Conservation (phyloP, 2,113 vertebrate species). For the Prionailurus bengalensis region DNA sequence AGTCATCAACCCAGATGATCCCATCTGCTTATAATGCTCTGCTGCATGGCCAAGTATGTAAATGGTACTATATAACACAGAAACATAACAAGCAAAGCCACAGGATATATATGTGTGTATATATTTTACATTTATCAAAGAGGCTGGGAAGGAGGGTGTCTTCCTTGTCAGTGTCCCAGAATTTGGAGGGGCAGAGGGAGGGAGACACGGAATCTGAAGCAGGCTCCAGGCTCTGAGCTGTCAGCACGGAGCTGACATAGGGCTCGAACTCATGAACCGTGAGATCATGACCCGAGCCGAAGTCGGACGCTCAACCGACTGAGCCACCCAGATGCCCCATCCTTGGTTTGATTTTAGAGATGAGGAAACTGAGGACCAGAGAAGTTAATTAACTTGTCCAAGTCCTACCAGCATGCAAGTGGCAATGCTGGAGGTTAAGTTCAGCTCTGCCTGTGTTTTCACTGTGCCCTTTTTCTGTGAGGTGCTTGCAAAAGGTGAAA, state of each 20-base stretch:
- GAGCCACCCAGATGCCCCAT: not conserved
- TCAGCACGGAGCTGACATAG: too few relatives aligned
- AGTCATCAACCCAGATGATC: not conserved
- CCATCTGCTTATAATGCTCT: not conserved
- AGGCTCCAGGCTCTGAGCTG: too few relatives aligned
- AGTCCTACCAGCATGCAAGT: not conserved
- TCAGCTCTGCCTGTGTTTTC: not conserved
- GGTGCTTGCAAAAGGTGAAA: not conserved
- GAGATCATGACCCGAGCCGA: too few relatives aligned
- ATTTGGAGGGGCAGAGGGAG: not conserved
- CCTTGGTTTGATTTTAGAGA: not conserved
- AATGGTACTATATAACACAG: not conserved
- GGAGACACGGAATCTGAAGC: too few relatives aligned
- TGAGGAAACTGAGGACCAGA: not conserved
- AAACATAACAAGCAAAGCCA: not conserved
- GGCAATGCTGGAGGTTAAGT: not conserved
- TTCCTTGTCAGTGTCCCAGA: not conserved
- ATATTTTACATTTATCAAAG: not conserved
- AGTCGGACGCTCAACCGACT: too few relatives aligned
- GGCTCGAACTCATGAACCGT: rapidly evolving
- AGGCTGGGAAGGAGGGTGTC: not conserved
- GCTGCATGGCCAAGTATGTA: not conserved
- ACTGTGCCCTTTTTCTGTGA: too few relatives aligned
- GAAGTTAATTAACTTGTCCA: not conserved
- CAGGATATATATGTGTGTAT: not conserved